Evolutionary conservation across 2,113 vertebrate genomes (phyloP).

Genomic region (Clarias gariepinus): DNA sequence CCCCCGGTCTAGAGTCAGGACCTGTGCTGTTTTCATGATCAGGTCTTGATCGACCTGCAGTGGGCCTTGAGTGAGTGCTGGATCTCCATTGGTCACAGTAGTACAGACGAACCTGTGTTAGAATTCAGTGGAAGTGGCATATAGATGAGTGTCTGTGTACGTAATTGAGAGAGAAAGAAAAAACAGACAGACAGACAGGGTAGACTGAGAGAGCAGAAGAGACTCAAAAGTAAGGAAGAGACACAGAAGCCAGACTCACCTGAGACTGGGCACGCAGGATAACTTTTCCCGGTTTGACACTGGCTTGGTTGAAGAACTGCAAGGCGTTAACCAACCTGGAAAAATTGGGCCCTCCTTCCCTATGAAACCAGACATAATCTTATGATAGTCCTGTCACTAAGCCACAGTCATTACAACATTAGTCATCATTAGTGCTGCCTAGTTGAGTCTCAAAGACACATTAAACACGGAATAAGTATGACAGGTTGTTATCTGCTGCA

Average conservation of each 20-base stretch:
- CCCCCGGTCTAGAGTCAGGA: background rate
- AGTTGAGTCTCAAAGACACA: background rate
- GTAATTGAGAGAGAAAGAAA: background rate
- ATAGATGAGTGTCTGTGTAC: background rate
- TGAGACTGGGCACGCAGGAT: slow-evolving; percentile 54
- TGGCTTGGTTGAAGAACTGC: slow-evolving; percentile 58
- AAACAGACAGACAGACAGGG: background rate
- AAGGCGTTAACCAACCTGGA: slow-evolving; percentile 69
- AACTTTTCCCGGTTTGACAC: slow-evolving; percentile 46
- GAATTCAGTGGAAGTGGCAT: background rate
- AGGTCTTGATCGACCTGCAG: background rate
- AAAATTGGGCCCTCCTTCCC: slow-evolving; percentile 74
- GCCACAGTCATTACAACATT: slow-evolving; percentile 10
- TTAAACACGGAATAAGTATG: background rate
- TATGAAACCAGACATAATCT: slow-evolving; percentile 52
- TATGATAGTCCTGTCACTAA: background rate
- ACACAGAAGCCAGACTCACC: slow-evolving; percentile 50
- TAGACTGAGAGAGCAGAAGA: background rate
- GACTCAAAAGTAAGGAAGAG: background rate
- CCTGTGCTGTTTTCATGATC: background rate
- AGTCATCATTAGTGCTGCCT: slow-evolving; percentile 6
- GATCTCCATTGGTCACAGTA: slow-evolving; percentile 67
- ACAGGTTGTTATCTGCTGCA: background rate
- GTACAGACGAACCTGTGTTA: slow-evolving; percentile 55
- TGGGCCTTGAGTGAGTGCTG: background rate